Percentiles rank a stretch among this genome's conserved stretches.
phyloP scores from a whole-genome alignment of 2,113 vertebrate genomes.

The Cebidichthys violaceus region DNA sequence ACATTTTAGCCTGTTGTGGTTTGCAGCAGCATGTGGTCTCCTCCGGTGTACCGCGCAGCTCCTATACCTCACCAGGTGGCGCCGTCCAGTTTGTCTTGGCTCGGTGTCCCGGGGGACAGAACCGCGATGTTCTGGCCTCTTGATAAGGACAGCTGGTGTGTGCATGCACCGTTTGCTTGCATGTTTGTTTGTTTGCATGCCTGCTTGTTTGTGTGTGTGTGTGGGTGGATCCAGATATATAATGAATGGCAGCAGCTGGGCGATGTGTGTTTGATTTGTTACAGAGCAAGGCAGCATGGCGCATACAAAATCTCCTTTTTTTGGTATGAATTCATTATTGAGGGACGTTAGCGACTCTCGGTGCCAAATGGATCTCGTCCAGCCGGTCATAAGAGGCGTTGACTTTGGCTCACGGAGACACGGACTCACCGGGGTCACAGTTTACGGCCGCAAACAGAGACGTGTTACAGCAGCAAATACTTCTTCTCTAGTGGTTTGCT shows the following conservation, averaged over 20 bases:
- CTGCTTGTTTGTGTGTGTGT: constrained; percentile 12
- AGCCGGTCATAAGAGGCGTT: constrained; percentile 10
- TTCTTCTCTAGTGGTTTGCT: no score
- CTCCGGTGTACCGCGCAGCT: constrained; percentile 24
- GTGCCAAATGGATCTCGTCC: constrained; percentile 38
- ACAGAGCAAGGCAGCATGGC: background rate
- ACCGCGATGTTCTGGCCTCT: constrained; percentile 51
- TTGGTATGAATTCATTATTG: constrained; percentile 28
- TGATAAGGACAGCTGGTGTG: constrained; percentile 67
- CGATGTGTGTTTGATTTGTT: constrained; percentile 50
- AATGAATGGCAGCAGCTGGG: constrained; percentile 37
- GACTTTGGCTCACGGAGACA: constrained; percentile 29
- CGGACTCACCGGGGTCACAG: constrained; percentile 6
- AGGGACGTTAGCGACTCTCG: background rate
- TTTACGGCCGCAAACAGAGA: constrained; percentile 20
- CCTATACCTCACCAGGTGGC: background rate
- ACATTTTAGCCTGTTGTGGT: constrained; percentile 57
- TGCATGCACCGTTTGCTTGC: constrained; percentile 34
- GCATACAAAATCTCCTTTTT: constrained; percentile 18
- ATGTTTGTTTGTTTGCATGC: constrained; percentile 39
- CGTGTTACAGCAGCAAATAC: constrained; percentile 5
- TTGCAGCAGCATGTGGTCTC: constrained; percentile 40
- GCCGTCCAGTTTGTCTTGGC: constrained; percentile 66
- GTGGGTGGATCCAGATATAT: constrained; percentile 33
- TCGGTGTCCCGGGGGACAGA: constrained; percentile 58